These are phyloP conservation scores for Drosophila carrolli DNA, from an alignment of 1,140 invertebrate genomes.

Conservation along the genomic window DNA sequence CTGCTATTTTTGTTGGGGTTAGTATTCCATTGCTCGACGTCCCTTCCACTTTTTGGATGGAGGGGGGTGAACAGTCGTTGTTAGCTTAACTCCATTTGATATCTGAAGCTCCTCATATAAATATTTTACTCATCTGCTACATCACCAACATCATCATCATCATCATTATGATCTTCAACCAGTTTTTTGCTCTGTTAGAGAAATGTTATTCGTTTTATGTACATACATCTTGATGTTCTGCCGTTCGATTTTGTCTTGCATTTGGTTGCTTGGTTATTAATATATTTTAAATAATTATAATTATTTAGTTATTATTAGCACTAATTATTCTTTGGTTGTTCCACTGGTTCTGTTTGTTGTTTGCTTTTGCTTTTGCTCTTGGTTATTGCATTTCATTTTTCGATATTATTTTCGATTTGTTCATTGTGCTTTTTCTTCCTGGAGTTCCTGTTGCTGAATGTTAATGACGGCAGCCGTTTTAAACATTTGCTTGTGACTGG, in stretches of 20 bases:
- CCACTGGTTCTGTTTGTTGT: constrained; percentile 81
- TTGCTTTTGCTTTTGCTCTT: constrained; percentile 54
- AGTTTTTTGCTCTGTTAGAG: constrained; percentile 47
- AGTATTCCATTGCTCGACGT: constrained; percentile 75
- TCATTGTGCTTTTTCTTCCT: constrained; percentile 77
- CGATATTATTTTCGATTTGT: constrained; percentile 40
- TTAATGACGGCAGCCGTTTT: constrained; percentile 72
- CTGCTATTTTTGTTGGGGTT: constrained; percentile 37
- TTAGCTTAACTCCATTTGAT: constrained; percentile 45
- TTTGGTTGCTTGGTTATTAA: constrained; percentile 65
- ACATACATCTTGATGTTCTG: constrained; percentile 37
- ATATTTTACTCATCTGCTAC: constrained; percentile 19
- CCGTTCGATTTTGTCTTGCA: constrained; percentile 51
- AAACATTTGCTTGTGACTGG: constrained; percentile 73
- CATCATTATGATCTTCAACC: constrained; percentile 34
- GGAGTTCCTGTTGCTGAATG: constrained; percentile 61
- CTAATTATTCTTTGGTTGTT: constrained; percentile 84
- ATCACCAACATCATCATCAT: constrained; percentile 64
- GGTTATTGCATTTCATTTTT: constrained; percentile 57
- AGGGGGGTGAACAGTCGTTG: constrained; percentile 78
- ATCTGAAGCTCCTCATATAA: constrained; percentile 23
- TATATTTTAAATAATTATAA: constrained; percentile 77
- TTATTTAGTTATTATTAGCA: constrained; percentile 81
- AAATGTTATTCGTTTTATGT: constrained; percentile 48
- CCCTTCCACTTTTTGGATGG: constrained; percentile 72